Evolutionary conservation across 2,888 invertebrate species (phyloP).

Genomic region (Megastigmus dorsalis): DNA sequence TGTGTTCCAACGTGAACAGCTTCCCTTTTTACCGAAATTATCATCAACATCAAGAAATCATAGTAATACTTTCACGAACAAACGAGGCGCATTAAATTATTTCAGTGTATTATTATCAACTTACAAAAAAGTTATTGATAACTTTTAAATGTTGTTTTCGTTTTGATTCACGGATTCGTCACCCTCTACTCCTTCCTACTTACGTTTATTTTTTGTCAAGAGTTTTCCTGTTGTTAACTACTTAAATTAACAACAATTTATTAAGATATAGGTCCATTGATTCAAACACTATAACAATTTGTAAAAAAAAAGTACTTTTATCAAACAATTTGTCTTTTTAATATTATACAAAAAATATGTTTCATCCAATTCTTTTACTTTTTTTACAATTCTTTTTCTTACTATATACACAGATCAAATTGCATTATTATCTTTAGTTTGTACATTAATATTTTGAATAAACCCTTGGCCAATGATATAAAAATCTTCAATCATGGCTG

Average conservation of each 20-base stretch:
- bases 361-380: conserved; percentile 4
- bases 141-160: conserved; percentile 51
- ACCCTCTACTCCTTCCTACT: not conserved
- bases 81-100: conserved; percentile 52
- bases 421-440: conserved; percentile 53
- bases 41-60: conserved; percentile 32
- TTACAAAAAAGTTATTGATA: conserved; percentile 53
- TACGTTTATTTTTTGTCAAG: not conserved
- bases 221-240: not conserved
- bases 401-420: conserved; percentile 35
- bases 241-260: not conserved
- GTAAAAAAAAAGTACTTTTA: conserved; percentile 36
- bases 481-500: conserved; percentile 85
- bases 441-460: conserved; percentile 77
- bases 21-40: conserved; percentile 45
- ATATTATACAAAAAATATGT: conserved; percentile 27
- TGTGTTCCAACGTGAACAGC: conserved; percentile 42
- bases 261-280: no score
- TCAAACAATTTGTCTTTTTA: conserved; percentile 19
- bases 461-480: conserved; percentile 81
- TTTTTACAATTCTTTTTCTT: no score
- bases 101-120: conserved; percentile 52
- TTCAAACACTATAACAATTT: no score
- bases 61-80: conserved; percentile 40
- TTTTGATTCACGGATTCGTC: conserved; percentile 31